Percentiles rank a stretch among this genome's conserved stretches.
These are phyloP conservation scores for Lasioglossum figueresi DNA, from an alignment of 2,888 invertebrate genomes.

Conservation along the genomic window DNA sequence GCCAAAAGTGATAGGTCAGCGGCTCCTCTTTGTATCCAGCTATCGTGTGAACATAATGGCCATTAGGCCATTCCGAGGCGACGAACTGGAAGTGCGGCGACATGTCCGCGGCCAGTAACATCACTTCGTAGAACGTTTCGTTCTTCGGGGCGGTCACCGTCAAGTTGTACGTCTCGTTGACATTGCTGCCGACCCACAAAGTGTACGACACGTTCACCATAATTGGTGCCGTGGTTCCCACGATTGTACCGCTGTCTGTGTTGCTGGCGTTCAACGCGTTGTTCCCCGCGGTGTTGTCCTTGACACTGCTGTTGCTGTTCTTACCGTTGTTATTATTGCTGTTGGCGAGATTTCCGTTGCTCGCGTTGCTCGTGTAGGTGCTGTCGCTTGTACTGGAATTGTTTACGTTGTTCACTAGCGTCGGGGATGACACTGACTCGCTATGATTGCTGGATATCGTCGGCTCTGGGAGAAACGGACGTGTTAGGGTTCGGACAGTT, in stretches of 20 bases:
- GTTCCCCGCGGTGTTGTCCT: slow-evolving; percentile 8
- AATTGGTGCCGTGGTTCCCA: slow-evolving; percentile 61
- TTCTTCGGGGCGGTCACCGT: slow-evolving; percentile 91
- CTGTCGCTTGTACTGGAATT: background rate
- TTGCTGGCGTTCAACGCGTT: slow-evolving; percentile 50
- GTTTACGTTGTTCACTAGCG: slow-evolving; percentile 66
- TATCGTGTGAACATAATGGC: slow-evolving; percentile 95
- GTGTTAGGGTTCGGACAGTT: background rate
- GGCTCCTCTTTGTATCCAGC: slow-evolving; percentile 92
- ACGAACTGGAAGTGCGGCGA: slow-evolving; percentile 90
- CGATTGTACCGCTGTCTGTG: slow-evolving; percentile 23
- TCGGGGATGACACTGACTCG: slow-evolving; percentile 68
- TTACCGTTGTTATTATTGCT: slow-evolving; percentile 47
- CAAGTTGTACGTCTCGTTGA: slow-evolving; percentile 92
- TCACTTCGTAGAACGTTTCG: slow-evolving; percentile 88
- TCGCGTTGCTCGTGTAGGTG: background rate
- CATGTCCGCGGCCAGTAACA: slow-evolving; percentile 93
- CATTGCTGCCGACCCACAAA: slow-evolving; percentile 94
- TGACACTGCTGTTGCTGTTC: slow-evolving; percentile 32
- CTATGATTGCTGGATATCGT: slow-evolving; percentile 26
- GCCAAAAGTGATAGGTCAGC: slow-evolving; percentile 94
- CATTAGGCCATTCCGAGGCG: slow-evolving; percentile 96
- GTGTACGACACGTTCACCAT: slow-evolving; percentile 91
- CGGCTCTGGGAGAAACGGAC: slow-evolving; percentile 21
- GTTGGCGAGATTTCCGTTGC: slow-evolving; percentile 38